Base-by-base conservation (phyloP, 2,113 vertebrate species). In the Phoenicopterus ruber region DNA sequence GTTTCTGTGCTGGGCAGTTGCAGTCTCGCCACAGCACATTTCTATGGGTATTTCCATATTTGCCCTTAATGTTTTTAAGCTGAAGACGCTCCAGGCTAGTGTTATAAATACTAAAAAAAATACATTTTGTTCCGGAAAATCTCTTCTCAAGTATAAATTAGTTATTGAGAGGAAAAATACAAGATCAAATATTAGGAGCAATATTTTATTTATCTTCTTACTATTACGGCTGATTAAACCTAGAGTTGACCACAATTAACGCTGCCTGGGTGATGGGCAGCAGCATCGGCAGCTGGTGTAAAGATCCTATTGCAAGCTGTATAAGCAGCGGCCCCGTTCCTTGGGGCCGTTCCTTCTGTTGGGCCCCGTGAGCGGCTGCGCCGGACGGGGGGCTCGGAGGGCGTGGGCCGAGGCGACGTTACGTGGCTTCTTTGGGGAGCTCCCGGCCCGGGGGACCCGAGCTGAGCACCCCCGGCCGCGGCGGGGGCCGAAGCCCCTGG, bases 261-360 rank as follows among this genome's bases (percentile, higher is more conserved):
- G 4, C 38, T 32, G 31, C 70, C 42, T 24, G 3, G 49, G 3
- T 18, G 77, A 26, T 7, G 58, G 8, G 13, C 34, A 70, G 67
- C 34, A 36, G 26, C 13, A 8, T 32, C 26, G 34, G 50, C 13
- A 63, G 26, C 26, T 12, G 44, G 61, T 49, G 44, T n/a, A 16
- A 29, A 49, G 34, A 3, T 9, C 21, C 52, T 9, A 8, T 26
- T 47, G 15, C 36, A 26, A 34, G 69, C 32, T 17, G 2, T 3
- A 2, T 6, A 3, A 13, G 2, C 2, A 19, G 8, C 3, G 19
- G 8, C 11, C 4, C 9, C 6, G 25, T 55, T 63, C 0, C 3
- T 21, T 21, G 32, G 42, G 2, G 49, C 1, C 3, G 28, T 9
- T 46, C 32, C 31, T 6, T 17, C 26, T 6, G 21, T 8, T 9